Evolutionary conservation across 2,888 invertebrate species (phyloP).

Genomic region (Crocallis elinguaria): DNA sequence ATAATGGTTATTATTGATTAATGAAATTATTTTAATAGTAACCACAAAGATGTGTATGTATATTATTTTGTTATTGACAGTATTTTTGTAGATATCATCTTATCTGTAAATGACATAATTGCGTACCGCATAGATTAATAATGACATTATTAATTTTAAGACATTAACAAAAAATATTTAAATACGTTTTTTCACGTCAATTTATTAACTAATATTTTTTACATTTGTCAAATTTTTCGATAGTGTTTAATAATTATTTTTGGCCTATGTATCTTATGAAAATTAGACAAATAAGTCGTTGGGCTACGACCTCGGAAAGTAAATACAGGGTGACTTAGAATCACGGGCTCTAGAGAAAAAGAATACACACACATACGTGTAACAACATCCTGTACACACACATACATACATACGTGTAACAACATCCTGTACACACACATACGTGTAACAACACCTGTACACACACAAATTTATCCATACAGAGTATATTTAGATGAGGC

Average conservation of each 20-base stretch:
- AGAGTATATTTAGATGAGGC: no score
- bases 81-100: conserved; percentile 8
- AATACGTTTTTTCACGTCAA: no score
- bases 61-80: conserved; percentile 15
- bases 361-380: no score
- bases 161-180: no score
- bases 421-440: no score
- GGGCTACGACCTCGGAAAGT: neutral
- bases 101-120: neutral
- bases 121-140: neutral
- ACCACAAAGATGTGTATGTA: conserved; percentile 15
- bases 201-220: neutral
- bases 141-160: no score
- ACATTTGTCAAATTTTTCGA: neutral
- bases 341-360: neutral
- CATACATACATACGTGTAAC: no score
- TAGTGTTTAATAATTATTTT: neutral
- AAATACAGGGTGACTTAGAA: neutral
- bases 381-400: no score
- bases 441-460: no score
- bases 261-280: conserved; percentile 24
- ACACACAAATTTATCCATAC: no score
- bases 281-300: conserved; percentile 13
- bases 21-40: conserved; percentile 9
- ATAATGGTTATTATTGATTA: conserved; percentile 8